These are phyloP conservation scores for Pristiophorus japonicus DNA, from an alignment of 2,113 vertebrate species.

Conservation along the genomic window DNA sequence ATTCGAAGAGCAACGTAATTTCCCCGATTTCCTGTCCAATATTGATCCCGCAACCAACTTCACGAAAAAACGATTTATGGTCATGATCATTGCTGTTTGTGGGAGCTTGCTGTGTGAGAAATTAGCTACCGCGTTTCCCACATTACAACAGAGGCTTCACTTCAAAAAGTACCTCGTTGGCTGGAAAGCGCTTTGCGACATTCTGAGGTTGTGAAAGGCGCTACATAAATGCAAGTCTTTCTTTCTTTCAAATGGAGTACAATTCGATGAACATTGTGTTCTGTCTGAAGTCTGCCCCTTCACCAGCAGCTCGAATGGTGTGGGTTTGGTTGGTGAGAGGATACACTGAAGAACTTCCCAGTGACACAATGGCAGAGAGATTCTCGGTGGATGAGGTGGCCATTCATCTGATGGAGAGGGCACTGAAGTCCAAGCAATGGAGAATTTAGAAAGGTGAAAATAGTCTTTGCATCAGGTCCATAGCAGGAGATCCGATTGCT, in stretches of 20 bases:
- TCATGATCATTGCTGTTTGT: neutral
- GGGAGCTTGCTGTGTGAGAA: neutral
- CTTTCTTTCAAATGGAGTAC: neutral
- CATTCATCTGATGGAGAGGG: neutral
- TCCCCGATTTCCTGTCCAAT: neutral
- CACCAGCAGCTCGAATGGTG: no score
- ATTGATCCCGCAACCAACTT: neutral
- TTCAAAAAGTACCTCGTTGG: neutral
- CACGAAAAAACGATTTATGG: neutral
- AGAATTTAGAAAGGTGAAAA: no score
- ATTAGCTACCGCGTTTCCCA: neutral
- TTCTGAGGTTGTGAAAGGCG: neutral
- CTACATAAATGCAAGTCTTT: neutral
- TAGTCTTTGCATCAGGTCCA: neutral
- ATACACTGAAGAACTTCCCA: neutral
- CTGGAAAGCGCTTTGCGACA: neutral
- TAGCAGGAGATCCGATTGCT: neutral
- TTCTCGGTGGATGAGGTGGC: neutral
- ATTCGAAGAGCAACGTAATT: neutral
- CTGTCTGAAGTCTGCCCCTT: neutral
- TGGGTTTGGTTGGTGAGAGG: neutral
- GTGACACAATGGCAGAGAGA: neutral
- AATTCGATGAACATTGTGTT: neutral
- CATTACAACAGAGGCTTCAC: neutral
- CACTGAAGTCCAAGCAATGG: neutral